Evolutionary conservation across 2,888 invertebrate genomes (phyloP), one percentile per base, ranked within the genome.

Genomic region (Glomeris marginata): DNA sequence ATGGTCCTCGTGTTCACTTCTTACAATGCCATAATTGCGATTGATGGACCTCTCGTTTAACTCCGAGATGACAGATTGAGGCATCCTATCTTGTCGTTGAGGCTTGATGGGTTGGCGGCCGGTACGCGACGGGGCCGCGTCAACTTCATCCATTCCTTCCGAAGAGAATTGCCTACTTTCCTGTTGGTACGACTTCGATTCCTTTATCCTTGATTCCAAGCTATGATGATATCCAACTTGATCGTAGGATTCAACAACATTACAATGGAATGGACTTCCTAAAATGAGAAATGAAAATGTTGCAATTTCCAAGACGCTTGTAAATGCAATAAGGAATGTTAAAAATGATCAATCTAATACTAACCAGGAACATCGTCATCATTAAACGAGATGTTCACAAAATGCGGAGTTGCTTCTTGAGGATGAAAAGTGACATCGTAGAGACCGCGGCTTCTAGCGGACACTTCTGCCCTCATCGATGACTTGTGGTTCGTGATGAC

Each of bases 401-500:
- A 87, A 66, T 92, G 91, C 6, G 87, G 77, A 58, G 84, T 84
- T 33, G 82, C 77, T n/a, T 84, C 83, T 63, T 87, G 84, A 0
- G 92, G 91, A 20, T 90, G 77, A 65, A 90, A 91, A 0, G 90
- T 90, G 2, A 91, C 90, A 62, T 90, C 88, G 63, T 91, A 91
- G 1, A 91, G 72, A 0, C 91, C 91, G 22, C 91, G 76, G 2
- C 90, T 86, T 59, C 87, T 84, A 3, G 90, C 90, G 1, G 84
- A 83, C 16, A 86, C 85, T 74, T 86, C 77, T 1, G 86, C 86
- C 66, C 91, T 85, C 2, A 91, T 86, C 2, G 90, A 88, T 47
- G 86, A 84, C 16, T 85, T 84, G 57, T 80, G 78, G 0, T 90
- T 91, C 44, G 88, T 88, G 1, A 92, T 90, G 0, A 91, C 90